Evolutionary conservation across 2,888 invertebrate species (phyloP), one percentile per base, ranked within the genome.

Genomic region (Andrena trimmerana): DNA sequence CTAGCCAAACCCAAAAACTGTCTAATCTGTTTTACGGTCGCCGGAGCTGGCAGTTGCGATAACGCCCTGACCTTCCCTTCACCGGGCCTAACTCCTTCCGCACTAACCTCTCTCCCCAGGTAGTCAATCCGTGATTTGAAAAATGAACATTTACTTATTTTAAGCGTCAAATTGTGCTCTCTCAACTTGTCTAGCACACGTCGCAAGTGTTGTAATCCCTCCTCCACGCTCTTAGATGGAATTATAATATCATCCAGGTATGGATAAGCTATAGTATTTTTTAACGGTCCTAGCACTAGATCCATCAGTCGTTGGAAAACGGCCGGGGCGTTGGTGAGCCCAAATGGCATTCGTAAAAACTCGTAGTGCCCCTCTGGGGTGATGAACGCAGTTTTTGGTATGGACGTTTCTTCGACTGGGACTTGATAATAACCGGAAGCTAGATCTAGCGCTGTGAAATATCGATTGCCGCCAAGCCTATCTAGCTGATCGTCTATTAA

Each of bases 401-500:
- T 31, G 31, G 31, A 31, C 6, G 31, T 31, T 31, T 31, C 6
- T 31, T 31, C 31, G 5, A 31, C 31, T 31, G 31, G 31, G 6
- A 31, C 31, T 31, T 31, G 31, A 6, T 31, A 31, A 6, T 31
- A 31, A 31, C 31, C 31, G 31, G 31, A 31, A 31, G 31, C 31
- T 31, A 57, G n/a, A 50, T n/a, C 50, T n/a, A 50, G n/a, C 6
- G n/a, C 50, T n/a, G 50, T n/a, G n/a, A 50, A 50, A 50, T 50
- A 50, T 50, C n/a, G n/a, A 50, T 50, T 3, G 50, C 50, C 13
- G 16, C n/a, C n/a, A 5, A 50, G 6, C 5, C 50, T 0, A 50
- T 50, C n/a, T n/a, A 50, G n/a, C n/a, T n/a, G 50, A 50, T n/a
- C 50, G 50, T 50, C 50, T n/a, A n/a, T 50, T n/a, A n/a, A 50